Base-by-base conservation (phyloP, 2,797 vertebrate genomes). In the Philypnodon macrostomus region DNA sequence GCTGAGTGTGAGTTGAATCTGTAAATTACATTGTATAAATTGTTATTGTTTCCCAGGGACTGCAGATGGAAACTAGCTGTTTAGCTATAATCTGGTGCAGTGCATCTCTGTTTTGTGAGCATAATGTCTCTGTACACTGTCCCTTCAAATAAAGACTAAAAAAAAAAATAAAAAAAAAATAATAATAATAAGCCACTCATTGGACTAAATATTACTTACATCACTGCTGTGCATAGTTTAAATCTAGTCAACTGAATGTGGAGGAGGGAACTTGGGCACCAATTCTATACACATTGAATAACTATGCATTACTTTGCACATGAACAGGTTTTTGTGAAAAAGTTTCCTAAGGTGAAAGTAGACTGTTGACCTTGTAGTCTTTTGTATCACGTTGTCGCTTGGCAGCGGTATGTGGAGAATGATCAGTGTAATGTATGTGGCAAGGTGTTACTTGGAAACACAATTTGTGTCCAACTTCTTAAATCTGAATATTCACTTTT, bases 261-360 rank as follows among this genome's bases (percentile, higher is more conserved):
- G 19, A 39, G 37, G 37, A 39, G 35, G 35, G 1, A 19, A 18
- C 11, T 38, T 38, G 36, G 18, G 21, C 11, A 6, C 17, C 19
- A 10, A 19, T 38, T 11, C 11, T 30, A 10, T 1, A 3, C 6
- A 24, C 15, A 2, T 12, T 12, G 15, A 16, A 47, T 54, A 37
- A 31, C 37, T 54, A 44, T 53, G 30, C 17, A 62, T 40, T 11
- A 41, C 8, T 26, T 26, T 1, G 13, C 31, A 11, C 31, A 21
- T 18, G 17, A 41, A 48, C 42, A 47, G 30, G 9, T 19, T 23
- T 24, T 34, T 55, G 4, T 21, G 37, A 27, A 38, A 16, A 41
- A 6, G 4, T 47, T 62, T 48, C 30, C 41, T 21, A 42, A 32
- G 9, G 16, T 15, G 13, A 27, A 19, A 51, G 7, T 51, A 32